Evolutionary conservation across 2,888 invertebrate genomes (phyloP).

Genomic region (Erpobdella octoculata): DNA sequence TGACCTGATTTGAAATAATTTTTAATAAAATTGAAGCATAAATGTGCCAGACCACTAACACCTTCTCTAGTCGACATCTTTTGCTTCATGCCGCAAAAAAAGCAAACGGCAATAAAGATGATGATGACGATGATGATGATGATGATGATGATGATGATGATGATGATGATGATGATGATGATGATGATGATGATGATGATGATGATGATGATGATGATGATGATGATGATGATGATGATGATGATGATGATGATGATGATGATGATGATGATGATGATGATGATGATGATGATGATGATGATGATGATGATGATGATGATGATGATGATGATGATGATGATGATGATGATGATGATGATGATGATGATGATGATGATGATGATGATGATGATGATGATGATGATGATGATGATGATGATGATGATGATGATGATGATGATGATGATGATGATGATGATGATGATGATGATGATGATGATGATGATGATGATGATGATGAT

Average conservation of each 20-base stretch:
- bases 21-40: not conserved
- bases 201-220: slow-evolving; percentile 5
- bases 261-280: not conserved
- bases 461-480: slow-evolving; percentile 23
- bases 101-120: too few species aligned
- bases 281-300: slow-evolving; percentile 1
- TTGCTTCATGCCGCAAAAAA: too few species aligned
- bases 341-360: slow-evolving; percentile 1
- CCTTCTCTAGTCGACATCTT: too few species aligned
- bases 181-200: not conserved
- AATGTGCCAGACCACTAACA: not conserved
- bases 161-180: not conserved
- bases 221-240: slow-evolving; percentile 12
- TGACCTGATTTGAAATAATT: not conserved
- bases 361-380: slow-evolving; percentile 1
- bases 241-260: slow-evolving; percentile 14
- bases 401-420: slow-evolving; percentile 1
- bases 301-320: slow-evolving; percentile 1
- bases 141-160: slow-evolving; percentile 21
- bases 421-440: slow-evolving; percentile 1
- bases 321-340: slow-evolving; percentile 1
- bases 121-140: not conserved
- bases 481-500: slow-evolving; percentile 27
- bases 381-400: slow-evolving; percentile 1
- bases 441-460: too few species aligned